Evolutionary conservation across 1,140 invertebrate genomes (phyloP).

Genomic region (Cherax destructor): DNA sequence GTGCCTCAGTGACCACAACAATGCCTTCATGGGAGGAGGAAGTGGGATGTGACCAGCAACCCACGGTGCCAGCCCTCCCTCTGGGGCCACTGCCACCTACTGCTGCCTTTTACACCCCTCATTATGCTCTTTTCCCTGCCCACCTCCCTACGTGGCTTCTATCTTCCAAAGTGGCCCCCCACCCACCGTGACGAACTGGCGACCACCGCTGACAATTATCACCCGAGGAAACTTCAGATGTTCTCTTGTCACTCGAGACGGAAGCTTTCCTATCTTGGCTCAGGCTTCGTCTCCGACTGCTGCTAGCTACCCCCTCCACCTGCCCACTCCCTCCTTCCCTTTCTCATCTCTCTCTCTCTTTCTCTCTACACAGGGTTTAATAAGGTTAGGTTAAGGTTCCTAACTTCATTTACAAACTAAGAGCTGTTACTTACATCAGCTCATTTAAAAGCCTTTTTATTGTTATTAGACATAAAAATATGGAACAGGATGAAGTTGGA

Average conservation of each 20-base stretch:
- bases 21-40: not conserved
- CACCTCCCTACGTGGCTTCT: not conserved
- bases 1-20: not conserved
- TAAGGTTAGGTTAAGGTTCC: too few species aligned
- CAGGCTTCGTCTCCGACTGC: not conserved
- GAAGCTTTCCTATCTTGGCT: not conserved
- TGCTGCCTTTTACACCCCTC: not conserved
- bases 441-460: too few species aligned
- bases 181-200: constrained; percentile 14
- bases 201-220: constrained; percentile 33
- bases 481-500: too few species aligned
- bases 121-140: not conserved
- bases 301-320: not conserved
- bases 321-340: not conserved
- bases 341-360: not conserved
- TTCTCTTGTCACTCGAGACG: not conserved
- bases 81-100: not conserved
- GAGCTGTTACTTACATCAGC: too few species aligned
- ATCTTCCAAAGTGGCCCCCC: not conserved
- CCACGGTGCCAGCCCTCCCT: not conserved
- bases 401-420: too few species aligned
- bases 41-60: not conserved
- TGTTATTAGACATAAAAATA: too few species aligned
- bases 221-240: not conserved
- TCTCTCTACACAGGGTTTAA: not conserved